Evolutionary conservation across 2,888 invertebrate species (phyloP), one percentile per base, ranked within the genome.

Genomic region (Pterostichus niger): DNA sequence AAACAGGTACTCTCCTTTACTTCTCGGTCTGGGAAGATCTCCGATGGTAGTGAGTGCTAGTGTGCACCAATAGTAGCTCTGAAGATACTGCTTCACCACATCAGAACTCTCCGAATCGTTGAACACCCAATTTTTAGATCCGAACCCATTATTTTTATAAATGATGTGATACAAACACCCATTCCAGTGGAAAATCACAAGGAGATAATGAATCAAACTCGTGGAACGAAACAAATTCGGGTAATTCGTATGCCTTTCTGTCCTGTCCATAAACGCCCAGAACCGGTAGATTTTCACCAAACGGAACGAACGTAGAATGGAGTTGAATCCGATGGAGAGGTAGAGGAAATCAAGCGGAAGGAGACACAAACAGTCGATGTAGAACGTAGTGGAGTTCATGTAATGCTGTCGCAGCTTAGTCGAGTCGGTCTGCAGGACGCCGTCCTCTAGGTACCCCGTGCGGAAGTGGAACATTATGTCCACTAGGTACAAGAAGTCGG

Each of bases 181-280:
- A 91, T 99, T 99, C 99, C 99, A 99, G 93, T 99, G 99, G 92
- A 99, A 99, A 91, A 99, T 97, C 92, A 98, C 98, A 92, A 98
- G 93, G 89, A 98, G 94, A 93, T 98, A 98, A 93, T 98, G 98
- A 91, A 97, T 96, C 90, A 97, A 93, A 91, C 96, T 96, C 88
- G 96, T 95, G 88, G 97, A 96, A 89, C 96, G 94, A 92, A 98
- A 98, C 88, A 98, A 93, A 92, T 99, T 99, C 86, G 99, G 99
- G 92, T 98, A 99, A 93, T 99, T 99, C 87, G 99, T 99, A 90
- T 99, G 99, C 85, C 99, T 94, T 91, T 99, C 99, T 83, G 98
- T 99, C 87, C 98, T 94, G 92, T 99, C 99, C 95, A 99, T 96
- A 91, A 99, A 99, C 88, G 97, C 96, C 98, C 98, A 99, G 91